Percentiles rank a stretch among this genome's conserved stretches.
Evolutionary conservation across 30 jellyfish, hydroid and myxozoan genomes (phyloP).

Genomic region (Aurelia sp.): DNA sequence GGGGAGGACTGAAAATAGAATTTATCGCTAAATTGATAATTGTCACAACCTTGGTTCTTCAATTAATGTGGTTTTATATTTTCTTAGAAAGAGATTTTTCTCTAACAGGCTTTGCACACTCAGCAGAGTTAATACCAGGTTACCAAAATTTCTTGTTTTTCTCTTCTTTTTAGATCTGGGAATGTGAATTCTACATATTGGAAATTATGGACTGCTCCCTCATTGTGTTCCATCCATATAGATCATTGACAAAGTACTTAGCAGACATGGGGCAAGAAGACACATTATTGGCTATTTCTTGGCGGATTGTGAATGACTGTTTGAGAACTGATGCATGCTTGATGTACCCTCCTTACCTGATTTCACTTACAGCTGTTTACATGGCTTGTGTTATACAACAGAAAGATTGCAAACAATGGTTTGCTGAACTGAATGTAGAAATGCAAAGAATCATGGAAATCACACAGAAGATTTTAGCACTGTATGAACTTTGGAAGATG

Average conservation of each 20-base stretch:
- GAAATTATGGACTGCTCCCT: conserved; percentile 91
- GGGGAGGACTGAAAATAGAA: too few relatives aligned
- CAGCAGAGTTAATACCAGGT: too few relatives aligned
- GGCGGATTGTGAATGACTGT: conserved; percentile 94
- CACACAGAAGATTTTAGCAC: conserved; percentile 74
- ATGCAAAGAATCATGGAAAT: conserved; percentile 82
- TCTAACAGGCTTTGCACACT: too few relatives aligned
- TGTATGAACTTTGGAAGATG: conserved; percentile 91
- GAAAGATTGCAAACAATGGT: conserved; percentile 96
- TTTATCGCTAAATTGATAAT: too few relatives aligned
- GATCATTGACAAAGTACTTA: conserved; percentile 87
- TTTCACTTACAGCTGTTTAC: conserved; percentile 90
- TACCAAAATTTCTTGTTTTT: background rate
- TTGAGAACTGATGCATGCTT: conserved; percentile 82
- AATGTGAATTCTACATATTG: conserved; percentile 88
- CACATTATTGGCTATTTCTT: conserved; percentile 75
- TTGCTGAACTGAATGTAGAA: conserved; percentile 85
- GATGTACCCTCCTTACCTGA: conserved; percentile 87
- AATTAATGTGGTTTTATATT: too few relatives aligned
- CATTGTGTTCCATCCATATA: conserved; percentile 88
- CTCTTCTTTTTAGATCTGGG: conserved; percentile 65
- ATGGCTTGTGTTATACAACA: conserved; percentile 94
- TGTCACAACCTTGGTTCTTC: too few relatives aligned
- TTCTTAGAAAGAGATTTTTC: too few relatives aligned
- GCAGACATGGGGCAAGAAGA: conserved; percentile 97